Evolutionary conservation across 2,888 invertebrate genomes (phyloP).

Genomic region (Trichacis sp.): DNA sequence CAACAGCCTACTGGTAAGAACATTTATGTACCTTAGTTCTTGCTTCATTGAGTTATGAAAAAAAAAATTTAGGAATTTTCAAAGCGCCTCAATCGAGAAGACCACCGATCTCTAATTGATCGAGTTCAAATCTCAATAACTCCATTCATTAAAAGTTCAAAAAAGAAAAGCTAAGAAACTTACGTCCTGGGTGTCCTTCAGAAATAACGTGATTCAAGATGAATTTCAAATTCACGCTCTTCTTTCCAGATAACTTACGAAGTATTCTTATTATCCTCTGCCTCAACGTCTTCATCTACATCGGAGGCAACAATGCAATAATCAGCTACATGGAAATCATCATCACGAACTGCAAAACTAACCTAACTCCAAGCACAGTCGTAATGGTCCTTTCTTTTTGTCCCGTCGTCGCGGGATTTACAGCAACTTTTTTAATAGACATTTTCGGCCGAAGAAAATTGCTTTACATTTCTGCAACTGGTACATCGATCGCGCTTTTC

Average conservation of each 20-base stretch:
- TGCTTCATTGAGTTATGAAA: too few relatives aligned
- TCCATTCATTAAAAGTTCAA: too few relatives aligned
- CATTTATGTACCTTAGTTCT: too few relatives aligned
- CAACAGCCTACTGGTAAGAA: too few relatives aligned
- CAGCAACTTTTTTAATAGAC: slow-evolving; percentile 70
- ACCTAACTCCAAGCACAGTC: slow-evolving; percentile 62
- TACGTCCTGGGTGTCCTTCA: too few relatives aligned
- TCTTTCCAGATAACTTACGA: slow-evolving; percentile 60
- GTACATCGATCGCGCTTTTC: slow-evolving; percentile 57
- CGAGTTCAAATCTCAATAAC: too few relatives aligned
- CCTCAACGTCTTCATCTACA: slow-evolving; percentile 72
- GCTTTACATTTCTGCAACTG: slow-evolving; percentile 67
- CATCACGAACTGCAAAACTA: slow-evolving; percentile 60
- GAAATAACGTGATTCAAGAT: too few relatives aligned
- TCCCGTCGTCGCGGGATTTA: slow-evolving; percentile 69
- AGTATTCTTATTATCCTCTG: slow-evolving; percentile 66
- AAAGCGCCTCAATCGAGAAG: too few relatives aligned
- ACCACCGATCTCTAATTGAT: too few relatives aligned
- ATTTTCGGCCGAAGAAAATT: slow-evolving; percentile 69
- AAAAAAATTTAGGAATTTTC: too few relatives aligned
- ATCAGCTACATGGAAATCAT: slow-evolving; percentile 68
- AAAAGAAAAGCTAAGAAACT: too few relatives aligned
- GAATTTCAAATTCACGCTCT: not conserved
- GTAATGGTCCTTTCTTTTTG: slow-evolving; percentile 71
- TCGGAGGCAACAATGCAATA: slow-evolving; percentile 68